These are phyloP conservation scores for Rhamphomyia laevipes DNA, from an alignment of 2,888 invertebrate species.

Conservation along the genomic window DNA sequence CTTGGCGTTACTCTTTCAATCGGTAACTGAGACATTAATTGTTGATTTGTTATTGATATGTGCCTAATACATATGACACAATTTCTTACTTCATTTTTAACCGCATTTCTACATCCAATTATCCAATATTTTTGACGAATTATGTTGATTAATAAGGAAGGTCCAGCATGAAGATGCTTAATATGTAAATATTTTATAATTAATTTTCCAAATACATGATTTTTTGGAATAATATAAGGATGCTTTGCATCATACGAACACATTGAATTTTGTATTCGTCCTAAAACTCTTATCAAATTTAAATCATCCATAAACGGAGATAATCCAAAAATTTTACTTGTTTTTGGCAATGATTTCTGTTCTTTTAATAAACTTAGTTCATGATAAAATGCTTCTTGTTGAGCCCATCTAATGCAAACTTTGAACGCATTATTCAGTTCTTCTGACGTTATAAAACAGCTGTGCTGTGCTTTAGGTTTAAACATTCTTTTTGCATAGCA, in stretches of 20 bases:
- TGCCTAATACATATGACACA: neutral
- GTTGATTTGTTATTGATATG: neutral
- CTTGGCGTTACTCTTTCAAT: neutral
- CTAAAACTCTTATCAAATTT: neutral
- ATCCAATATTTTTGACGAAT: conserved; percentile 3
- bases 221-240: neutral
- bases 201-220: neutral
- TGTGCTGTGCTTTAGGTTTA: neutral
- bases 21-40: neutral
- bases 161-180: conserved; percentile 2
- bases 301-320: neutral
- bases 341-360: neutral
- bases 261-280: neutral
- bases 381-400: neutral
- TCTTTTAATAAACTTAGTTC: neutral
- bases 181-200: neutral
- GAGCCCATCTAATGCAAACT: neutral
- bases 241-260: neutral
- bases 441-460: neutral
- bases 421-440: neutral
- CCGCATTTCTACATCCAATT: neutral
- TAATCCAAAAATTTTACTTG: too few relatives aligned
- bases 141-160: neutral
- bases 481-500: neutral
- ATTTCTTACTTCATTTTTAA: neutral